Base-by-base conservation (phyloP, 2,888 invertebrate genomes). In the Oligia latruncula region DNA sequence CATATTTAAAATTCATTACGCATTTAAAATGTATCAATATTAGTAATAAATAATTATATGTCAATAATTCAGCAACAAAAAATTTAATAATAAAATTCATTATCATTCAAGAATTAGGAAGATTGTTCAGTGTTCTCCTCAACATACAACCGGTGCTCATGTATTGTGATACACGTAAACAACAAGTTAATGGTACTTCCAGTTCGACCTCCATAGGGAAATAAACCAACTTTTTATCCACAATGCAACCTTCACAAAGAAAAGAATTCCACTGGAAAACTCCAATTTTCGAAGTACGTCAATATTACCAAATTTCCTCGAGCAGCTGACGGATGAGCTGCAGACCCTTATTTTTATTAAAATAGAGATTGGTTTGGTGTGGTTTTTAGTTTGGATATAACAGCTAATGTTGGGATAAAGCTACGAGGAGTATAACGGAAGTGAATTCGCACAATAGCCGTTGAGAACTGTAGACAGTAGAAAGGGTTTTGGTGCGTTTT, bases 221-320 rank as follows among this genome's bases (percentile, higher is more conserved):
- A 77, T 87, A 85, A 84, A 80, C 73, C 67, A 74, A 35, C 76
- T 87, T 86, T 87, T 81, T 79, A 78, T 66, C 64, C 71, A 81
- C 82, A 84, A 84, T 84, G 84, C 84, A 84, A 80, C 87, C 67
- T 58, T 46, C 4, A 64, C 80, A 78, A 77, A 77, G 78, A 80
- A 86, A 82, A 81, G 71, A 74, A 81, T 81, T 73, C 72, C 77
- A 55, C 74, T 76, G 72, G 71, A 88, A 82, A 88, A 82, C 65
- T 87, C 79, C 80, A 82, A 84, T 80, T 86, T 88, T 84, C 80
- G 77, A 84, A 88, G 80, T 72, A 82, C 77, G 82, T 79, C 82
- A 84, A 79, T 88, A 84, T 82, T 58, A 77, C 75, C 68, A 74
- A 77, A 58, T 58, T 74, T n/a, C 4, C 0, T 71, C 17, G 20